Evolutionary conservation across 2,888 invertebrate genomes (phyloP).

Genomic region (Perizoma flavofasciatum): DNA sequence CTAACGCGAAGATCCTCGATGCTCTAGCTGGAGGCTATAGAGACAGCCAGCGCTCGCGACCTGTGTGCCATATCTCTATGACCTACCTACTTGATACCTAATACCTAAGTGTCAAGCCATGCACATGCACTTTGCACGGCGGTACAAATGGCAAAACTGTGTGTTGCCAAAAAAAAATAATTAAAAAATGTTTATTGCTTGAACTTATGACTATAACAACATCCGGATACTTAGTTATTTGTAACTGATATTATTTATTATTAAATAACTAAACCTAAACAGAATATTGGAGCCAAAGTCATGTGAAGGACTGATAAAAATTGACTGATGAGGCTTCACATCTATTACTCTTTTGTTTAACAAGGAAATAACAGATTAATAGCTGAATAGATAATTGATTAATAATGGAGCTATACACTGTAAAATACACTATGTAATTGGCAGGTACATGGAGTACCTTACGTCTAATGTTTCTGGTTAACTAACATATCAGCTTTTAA

Average conservation of each 20-base stretch:
- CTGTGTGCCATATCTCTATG: slow-evolving; percentile 54
- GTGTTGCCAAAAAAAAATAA: no score
- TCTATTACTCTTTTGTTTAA: slow-evolving; percentile 16
- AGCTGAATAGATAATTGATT: no score
- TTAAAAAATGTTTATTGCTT: no score
- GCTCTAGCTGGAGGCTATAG: background rate
- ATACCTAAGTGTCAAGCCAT: slow-evolving; percentile 56
- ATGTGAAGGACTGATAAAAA: slow-evolving; percentile 48
- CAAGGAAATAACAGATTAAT: background rate
- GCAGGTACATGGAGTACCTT: no score
- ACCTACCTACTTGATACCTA: slow-evolving; percentile 51
- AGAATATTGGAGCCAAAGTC: slow-evolving; percentile 53
- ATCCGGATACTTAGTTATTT: no score
- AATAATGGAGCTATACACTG: no score
- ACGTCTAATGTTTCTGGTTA: no score
- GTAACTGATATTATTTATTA: no score
- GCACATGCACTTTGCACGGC: slow-evolving; percentile 58
- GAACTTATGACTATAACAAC: no score
- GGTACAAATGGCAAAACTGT: slow-evolving; percentile 65
- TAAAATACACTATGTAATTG: no score
- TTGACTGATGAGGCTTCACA: slow-evolving; percentile 39
- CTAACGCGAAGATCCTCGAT: slow-evolving; percentile 56
- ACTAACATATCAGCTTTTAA: no score
- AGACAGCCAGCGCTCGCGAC: slow-evolving; percentile 45
- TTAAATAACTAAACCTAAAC: slow-evolving; percentile 7